Evolutionary conservation across 2,888 invertebrate genomes (phyloP).

Genomic region (Ennomos quercinarius): DNA sequence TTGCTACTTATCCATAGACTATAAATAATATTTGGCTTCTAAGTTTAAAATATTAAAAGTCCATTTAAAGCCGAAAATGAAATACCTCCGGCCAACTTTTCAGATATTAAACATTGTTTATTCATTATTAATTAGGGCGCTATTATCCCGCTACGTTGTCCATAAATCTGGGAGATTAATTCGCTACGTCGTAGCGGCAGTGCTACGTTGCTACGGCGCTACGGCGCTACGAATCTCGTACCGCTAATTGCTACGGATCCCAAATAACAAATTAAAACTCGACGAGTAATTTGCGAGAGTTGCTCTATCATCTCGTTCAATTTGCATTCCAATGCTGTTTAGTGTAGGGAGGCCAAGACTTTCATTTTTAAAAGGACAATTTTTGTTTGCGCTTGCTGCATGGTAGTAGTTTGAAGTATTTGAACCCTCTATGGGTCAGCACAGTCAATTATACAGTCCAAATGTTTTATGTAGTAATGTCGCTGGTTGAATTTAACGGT

Average conservation of each 20-base stretch:
- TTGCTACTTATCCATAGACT: neutral
- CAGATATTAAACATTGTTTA: conserved; percentile 40
- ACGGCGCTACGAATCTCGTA: conserved; percentile 36
- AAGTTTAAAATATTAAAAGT: conserved; percentile 28
- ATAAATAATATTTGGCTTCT: conserved; percentile 8
- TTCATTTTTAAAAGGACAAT: conserved; percentile 3
- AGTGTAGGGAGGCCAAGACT: conserved; percentile 38
- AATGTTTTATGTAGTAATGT: no score
- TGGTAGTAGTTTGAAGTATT: no score
- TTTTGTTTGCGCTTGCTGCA: no score
- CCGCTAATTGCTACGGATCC: conserved; percentile 59
- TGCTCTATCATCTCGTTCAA: conserved; percentile 63
- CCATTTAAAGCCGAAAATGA: conserved; percentile 28
- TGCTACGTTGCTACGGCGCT: conserved; percentile 39
- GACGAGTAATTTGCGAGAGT: conserved; percentile 63
- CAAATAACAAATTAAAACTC: conserved; percentile 72
- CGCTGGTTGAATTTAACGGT: no score
- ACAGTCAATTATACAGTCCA: no score
- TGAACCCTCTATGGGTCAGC: no score
- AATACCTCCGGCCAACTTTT: conserved; percentile 34
- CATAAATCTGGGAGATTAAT: conserved; percentile 36
- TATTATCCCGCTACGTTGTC: conserved; percentile 33
- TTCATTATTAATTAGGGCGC: conserved; percentile 40
- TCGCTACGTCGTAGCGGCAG: conserved; percentile 31
- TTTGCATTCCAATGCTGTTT: conserved; percentile 62